Conservation (phyloP, 2,888 invertebrate species). For the Chalcosyrphus nemorum region DNA sequence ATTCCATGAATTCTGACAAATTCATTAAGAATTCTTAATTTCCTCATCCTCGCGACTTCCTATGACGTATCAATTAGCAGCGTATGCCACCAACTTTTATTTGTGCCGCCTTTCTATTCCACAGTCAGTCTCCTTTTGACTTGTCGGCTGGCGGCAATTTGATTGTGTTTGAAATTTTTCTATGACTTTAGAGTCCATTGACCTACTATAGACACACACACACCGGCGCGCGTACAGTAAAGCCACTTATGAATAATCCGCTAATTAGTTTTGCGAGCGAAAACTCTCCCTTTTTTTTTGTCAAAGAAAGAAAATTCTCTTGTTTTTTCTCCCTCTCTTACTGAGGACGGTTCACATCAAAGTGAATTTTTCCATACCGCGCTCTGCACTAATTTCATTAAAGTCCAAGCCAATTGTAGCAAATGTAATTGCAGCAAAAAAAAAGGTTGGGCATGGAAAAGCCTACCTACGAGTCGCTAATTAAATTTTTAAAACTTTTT, state of each 20-base stretch:
- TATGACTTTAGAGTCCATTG: slow-evolving; percentile 29
- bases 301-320: slow-evolving; percentile 34
- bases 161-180: slow-evolving; percentile 6
- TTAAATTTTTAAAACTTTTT: slow-evolving; percentile 28
- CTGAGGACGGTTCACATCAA: slow-evolving; percentile 51
- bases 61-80: slow-evolving; percentile 42
- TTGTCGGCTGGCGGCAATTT: slow-evolving; percentile 1
- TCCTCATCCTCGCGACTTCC: neutral
- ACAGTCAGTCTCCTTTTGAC: neutral
- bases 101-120: neutral
- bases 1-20: slow-evolving; percentile 27
- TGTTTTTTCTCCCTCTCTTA: neutral
- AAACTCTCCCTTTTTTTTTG: slow-evolving; percentile 36
- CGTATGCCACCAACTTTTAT: neutral
- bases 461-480: slow-evolving; percentile 41
- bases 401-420: slow-evolving; percentile 62
- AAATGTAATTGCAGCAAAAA: slow-evolving; percentile 26
- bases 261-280: slow-evolving; percentile 56
- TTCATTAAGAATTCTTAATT: slow-evolving; percentile 17
- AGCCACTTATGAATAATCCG: slow-evolving; percentile 61
- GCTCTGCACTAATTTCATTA: slow-evolving; percentile 61
- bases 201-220: slow-evolving; percentile 21
- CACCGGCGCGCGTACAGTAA: neutral
- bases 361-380: slow-evolving; percentile 49
- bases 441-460: slow-evolving; percentile 36